A percentile compares a stretch with the other conserved stretches of the same genome.
phyloP scores from a whole-genome alignment of 2,797 vertebrate species.

The Tiaroga cobitis region DNA sequence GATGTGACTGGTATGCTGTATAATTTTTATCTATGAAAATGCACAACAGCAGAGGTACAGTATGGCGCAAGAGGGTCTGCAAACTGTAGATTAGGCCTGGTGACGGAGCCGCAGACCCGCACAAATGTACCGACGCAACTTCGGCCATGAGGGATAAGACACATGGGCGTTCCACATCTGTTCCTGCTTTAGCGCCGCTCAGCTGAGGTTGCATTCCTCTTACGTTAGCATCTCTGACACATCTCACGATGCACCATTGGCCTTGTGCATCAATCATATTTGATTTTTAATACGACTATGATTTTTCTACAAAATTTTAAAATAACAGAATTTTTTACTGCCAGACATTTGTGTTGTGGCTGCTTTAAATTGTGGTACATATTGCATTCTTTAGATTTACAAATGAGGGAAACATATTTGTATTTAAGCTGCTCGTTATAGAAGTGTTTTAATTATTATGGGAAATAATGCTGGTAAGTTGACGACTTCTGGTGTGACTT shows the following conservation, averaged over 20 bases:
- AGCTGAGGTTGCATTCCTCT: slow-evolving; percentile 64
- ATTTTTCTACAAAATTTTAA: neutral
- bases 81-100: slow-evolving; percentile 35
- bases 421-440: neutral
- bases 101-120: slow-evolving; percentile 14
- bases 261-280: neutral
- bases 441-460: neutral
- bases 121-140: slow-evolving; percentile 29
- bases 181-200: slow-evolving; percentile 66
- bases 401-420: neutral
- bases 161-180: slow-evolving; percentile 71
- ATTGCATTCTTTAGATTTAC: neutral
- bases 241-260: slow-evolving; percentile 12
- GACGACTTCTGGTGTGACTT: neutral
- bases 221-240: slow-evolving; percentile 7
- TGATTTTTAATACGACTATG: neutral
- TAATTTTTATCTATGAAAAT: slow-evolving; percentile 38
- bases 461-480: neutral
- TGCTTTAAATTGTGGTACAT: neutral
- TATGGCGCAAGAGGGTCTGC: neutral
- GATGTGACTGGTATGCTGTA: neutral
- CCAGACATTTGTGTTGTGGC: neutral
- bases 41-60: slow-evolving; percentile 18
- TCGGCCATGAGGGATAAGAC: slow-evolving; percentile 41
- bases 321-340: neutral